Conservation (phyloP, 2,797 vertebrate species). For the Sciurus carolinensis region DNA sequence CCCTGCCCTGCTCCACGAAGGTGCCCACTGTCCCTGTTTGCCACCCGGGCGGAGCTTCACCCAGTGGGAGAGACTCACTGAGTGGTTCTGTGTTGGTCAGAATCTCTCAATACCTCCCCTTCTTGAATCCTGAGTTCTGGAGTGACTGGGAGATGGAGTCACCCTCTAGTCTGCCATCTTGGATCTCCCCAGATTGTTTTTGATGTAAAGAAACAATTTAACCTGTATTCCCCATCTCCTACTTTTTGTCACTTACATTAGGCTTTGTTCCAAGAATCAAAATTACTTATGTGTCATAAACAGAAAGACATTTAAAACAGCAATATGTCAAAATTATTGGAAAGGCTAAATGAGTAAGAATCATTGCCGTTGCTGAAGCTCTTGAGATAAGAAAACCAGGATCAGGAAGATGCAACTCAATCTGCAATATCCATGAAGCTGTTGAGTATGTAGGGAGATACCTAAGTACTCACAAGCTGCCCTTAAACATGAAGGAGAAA, state of each 20-base stretch:
- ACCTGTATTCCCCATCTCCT: not conserved
- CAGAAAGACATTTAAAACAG: not conserved
- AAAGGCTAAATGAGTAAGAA: not conserved
- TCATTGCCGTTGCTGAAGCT: not conserved
- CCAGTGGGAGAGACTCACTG: too few relatives aligned
- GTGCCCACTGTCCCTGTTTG: too few relatives aligned
- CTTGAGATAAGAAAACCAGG: not conserved
- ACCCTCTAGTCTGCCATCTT: too few relatives aligned
- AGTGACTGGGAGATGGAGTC: too few relatives aligned
- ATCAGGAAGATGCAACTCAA: not conserved
- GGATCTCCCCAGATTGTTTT: not conserved
- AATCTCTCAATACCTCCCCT: too few relatives aligned
- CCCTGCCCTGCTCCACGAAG: too few relatives aligned
- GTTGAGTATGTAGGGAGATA: not conserved
- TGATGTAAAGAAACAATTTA: not conserved
- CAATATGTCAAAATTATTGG: not conserved
- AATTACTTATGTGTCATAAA: not conserved
- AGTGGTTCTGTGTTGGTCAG: too few relatives aligned
- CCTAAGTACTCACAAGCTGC: not conserved
- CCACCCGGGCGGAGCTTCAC: too few relatives aligned
- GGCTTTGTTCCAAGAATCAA: not conserved
- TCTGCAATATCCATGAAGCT: too few relatives aligned
- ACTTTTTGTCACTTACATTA: not conserved
- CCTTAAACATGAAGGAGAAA: not conserved
- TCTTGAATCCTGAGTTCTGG: too few relatives aligned